These are phyloP conservation scores for Halcyon chelicuti DNA, from an alignment of 2,797 vertebrate genomes.

Conservation along the genomic window DNA sequence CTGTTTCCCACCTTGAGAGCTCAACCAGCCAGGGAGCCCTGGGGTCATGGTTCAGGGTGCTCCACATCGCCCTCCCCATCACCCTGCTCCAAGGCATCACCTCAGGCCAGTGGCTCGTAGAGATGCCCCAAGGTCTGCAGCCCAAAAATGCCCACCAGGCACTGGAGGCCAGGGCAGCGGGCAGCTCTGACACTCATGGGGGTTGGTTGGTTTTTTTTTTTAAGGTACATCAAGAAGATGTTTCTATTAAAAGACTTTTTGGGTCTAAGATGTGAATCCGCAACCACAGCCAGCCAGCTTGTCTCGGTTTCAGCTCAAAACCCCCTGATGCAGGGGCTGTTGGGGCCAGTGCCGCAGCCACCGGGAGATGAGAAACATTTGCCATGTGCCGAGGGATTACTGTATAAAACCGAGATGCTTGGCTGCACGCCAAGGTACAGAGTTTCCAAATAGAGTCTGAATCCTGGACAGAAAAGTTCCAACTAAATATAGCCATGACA, in stretches of 20 bases:
- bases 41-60: not conserved
- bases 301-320: not conserved
- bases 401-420: constrained; percentile 70
- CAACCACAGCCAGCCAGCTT: not conserved
- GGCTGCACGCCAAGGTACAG: constrained; percentile 67
- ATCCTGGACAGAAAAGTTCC: constrained; percentile 72
- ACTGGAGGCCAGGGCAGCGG: too few relatives aligned
- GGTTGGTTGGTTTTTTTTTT: not conserved
- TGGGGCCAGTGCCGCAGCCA: not conserved
- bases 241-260: not conserved
- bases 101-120: not conserved
- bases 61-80: not conserved
- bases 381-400: constrained; percentile 72
- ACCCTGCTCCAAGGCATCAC: not conserved
- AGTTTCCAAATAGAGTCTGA: constrained; percentile 80
- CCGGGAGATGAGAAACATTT: constrained; percentile 46
- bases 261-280: not conserved
- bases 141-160: not conserved
- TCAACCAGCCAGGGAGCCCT: not conserved
- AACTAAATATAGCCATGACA: constrained; percentile 80
- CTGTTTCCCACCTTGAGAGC: not conserved
- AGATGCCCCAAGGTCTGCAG: not conserved
- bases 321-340: not conserved
- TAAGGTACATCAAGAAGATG: not conserved
- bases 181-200: not conserved